phyloP scores from a whole-genome alignment of 2,797 vertebrate genomes.

The Fundulus diaphanus region DNA sequence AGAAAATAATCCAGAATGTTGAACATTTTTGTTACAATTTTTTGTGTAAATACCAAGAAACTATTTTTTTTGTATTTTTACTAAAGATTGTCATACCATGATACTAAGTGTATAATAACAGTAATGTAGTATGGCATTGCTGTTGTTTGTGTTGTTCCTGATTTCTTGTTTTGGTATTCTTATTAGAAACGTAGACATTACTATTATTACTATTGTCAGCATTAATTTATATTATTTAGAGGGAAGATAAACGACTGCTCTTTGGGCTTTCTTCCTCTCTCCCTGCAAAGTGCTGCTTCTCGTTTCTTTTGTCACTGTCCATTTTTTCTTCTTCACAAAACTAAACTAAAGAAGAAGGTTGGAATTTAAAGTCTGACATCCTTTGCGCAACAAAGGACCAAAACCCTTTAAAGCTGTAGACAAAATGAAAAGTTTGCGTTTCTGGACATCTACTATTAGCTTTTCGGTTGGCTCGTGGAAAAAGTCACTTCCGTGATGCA shows the following conservation, averaged over 20 bases:
- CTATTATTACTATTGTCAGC: not conserved
- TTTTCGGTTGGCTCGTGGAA: slow-evolving; percentile 22
- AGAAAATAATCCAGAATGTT: too few relatives aligned
- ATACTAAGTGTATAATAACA: not conserved
- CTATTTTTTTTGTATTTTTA: not conserved
- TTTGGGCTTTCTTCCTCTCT: too few relatives aligned
- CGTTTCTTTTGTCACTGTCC: too few relatives aligned
- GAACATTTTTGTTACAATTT: too few relatives aligned
- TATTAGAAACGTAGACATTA: not conserved
- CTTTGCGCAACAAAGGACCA: not conserved
- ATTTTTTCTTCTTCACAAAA: not conserved
- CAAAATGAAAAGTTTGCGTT: slow-evolving; percentile 10
- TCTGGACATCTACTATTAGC: slow-evolving; percentile 16
- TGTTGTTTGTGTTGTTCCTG: not conserved
- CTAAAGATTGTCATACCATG: not conserved
- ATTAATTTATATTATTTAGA: not conserved
- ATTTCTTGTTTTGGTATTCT: not conserved
- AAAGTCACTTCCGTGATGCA: slow-evolving; percentile 54
- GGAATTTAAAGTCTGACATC: not conserved
- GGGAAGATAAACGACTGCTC: too few relatives aligned
- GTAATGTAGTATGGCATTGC: not conserved
- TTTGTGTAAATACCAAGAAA: not conserved
- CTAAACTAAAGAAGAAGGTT: not conserved
- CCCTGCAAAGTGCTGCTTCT: not conserved
- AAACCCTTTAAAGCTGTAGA: not conserved